phyloP scores from a whole-genome alignment of 2,888 invertebrate genomes.

The Cephus rjabovi region DNA sequence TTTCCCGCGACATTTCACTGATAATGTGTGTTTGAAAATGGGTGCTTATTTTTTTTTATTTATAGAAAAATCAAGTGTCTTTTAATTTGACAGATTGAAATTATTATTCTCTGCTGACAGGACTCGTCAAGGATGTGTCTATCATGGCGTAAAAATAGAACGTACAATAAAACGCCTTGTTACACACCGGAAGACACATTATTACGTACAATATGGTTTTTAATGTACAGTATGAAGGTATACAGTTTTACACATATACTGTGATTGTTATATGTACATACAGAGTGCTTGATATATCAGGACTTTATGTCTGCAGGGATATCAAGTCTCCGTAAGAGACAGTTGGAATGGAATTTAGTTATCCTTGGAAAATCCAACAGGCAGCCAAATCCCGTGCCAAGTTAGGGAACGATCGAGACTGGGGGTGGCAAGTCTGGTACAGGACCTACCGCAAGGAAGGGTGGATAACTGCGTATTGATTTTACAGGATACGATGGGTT shows the following conservation, averaged over 20 bases:
- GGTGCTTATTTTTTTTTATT: not conserved
- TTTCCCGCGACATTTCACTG: not conserved
- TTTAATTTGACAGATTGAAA: not conserved
- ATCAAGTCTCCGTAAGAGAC: not conserved
- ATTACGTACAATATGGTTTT: not conserved
- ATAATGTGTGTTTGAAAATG: not conserved
- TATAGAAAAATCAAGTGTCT: not conserved
- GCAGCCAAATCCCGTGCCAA: not conserved
- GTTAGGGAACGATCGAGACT: not conserved
- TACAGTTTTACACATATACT: too few relatives aligned
- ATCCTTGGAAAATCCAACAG: not conserved
- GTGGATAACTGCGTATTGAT: slow-evolving; percentile 19
- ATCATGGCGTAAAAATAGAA: not conserved
- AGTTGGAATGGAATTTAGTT: not conserved
- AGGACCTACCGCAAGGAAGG: slow-evolving; percentile 17
- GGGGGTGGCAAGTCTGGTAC: slow-evolving; percentile 2
- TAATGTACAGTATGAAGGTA: not conserved
- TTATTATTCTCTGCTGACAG: not conserved
- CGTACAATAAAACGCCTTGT: not conserved
- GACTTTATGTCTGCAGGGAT: not conserved
- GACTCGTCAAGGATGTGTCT: not conserved
- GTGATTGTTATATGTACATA: not conserved
- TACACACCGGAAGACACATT: not conserved
- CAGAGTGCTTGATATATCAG: not conserved
- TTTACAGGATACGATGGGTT: slow-evolving; percentile 12